Evolutionary conservation across 2,113 vertebrate genomes (phyloP).

Genomic region (Zosterops lateralis): DNA sequence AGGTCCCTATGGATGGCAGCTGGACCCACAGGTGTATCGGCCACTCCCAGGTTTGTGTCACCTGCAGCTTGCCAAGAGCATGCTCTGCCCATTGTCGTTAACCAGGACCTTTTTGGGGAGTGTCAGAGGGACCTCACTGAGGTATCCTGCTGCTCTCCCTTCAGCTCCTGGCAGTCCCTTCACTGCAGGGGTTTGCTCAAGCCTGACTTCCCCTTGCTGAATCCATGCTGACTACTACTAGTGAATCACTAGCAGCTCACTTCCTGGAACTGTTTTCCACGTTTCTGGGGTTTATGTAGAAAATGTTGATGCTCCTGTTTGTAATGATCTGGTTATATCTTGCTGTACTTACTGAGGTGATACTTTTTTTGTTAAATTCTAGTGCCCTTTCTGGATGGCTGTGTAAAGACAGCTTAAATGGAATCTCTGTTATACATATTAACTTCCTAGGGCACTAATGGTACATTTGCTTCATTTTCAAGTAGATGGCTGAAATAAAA

Average conservation of each 20-base stretch:
- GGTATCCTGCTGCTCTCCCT: neutral
- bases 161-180: neutral
- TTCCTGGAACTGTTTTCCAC: neutral
- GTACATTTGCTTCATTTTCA: neutral
- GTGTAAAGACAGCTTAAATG: neutral
- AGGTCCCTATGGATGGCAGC: neutral
- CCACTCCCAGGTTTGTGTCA: neutral
- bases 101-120: neutral
- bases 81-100: neutral
- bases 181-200: neutral
- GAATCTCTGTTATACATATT: neutral
- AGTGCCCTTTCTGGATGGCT: neutral
- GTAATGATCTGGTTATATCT: neutral
- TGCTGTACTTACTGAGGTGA: neutral
- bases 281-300: neutral
- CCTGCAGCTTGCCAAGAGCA: neutral
- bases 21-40: neutral
- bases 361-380: neutral
- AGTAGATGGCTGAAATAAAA: neutral
- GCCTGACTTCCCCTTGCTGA: neutral
- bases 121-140: neutral
- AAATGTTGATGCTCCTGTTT: neutral
- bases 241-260: neutral
- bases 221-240: neutral
- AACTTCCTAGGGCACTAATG: neutral